Conservation (phyloP, 2,113 vertebrate species). For the Ginglymostoma cirratum region DNA sequence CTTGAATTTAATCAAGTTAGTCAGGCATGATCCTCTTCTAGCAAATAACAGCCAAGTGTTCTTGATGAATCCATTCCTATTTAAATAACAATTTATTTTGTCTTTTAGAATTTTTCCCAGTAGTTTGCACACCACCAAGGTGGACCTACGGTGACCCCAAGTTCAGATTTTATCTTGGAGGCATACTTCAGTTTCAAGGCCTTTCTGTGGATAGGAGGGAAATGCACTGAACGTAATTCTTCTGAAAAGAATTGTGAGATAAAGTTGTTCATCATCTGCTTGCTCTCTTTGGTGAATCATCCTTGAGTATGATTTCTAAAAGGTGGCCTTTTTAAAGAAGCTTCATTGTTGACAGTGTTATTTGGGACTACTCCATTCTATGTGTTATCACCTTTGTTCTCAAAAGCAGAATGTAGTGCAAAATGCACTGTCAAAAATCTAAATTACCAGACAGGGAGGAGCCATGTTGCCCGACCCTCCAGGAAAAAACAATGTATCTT, state of each 20-base stretch:
- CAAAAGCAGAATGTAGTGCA: not conserved
- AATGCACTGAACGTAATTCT: not conserved
- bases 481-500: no score
- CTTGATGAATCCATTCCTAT: no score
- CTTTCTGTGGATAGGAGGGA: not conserved
- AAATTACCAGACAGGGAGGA: no score
- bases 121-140: no score
- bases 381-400: not conserved
- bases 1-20: no score
- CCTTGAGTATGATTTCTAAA: not conserved
- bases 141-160: no score
- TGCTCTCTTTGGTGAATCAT: not conserved
- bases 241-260: not conserved
- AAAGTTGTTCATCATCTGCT: not conserved
- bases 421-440: not conserved
- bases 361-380: not conserved
- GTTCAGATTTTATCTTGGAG: not conserved
- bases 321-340: not conserved
- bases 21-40: no score
- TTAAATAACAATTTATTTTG: no score
- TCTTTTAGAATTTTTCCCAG: no score
- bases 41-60: no score
- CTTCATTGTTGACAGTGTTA: not conserved
- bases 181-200: not conserved
- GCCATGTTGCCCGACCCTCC: no score